Percentiles rank a stretch among this genome's conserved stretches.
phyloP scores from a whole-genome alignment of 2,797 vertebrate species.

The Notolabrus celidotus region DNA sequence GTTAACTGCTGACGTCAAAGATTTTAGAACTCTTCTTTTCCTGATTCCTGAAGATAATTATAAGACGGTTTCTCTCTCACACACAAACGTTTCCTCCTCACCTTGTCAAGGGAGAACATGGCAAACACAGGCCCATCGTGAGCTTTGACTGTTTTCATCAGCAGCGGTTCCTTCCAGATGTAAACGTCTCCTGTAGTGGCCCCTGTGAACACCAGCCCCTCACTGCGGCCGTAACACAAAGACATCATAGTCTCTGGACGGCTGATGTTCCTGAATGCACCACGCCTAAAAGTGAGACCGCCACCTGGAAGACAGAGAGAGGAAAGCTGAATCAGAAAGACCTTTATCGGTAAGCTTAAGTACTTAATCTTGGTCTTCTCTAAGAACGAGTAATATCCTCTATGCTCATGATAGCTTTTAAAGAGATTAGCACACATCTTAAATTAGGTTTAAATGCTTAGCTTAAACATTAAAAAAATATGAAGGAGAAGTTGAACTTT shows the following conservation, averaged over 20 bases:
- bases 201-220: conserved; percentile 94
- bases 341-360: no score
- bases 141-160: conserved; percentile 94
- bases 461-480: no score
- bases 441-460: no score
- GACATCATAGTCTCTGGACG: conserved; percentile 97
- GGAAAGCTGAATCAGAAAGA: background rate
- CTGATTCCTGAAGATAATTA: background rate
- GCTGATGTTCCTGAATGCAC: conserved; percentile 88
- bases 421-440: no score
- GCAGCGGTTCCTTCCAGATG: conserved; percentile 92
- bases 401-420: no score
- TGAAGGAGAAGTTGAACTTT: no score
- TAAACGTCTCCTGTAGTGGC: conserved; percentile 94
- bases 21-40: background rate
- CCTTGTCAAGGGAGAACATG: conserved; percentile 97
- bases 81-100: conserved; percentile 62
- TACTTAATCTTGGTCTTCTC: no score
- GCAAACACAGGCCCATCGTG: conserved; percentile 96
- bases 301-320: conserved; percentile 84
- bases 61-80: background rate
- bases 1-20: no score
- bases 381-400: no score
- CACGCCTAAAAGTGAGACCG: conserved; percentile 91
- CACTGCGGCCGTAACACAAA: conserved; percentile 90